Evolutionary conservation across 2,797 vertebrate genomes (phyloP), one percentile per base, ranked within the genome.

Genomic region (Melanotaenia nigrans): DNA sequence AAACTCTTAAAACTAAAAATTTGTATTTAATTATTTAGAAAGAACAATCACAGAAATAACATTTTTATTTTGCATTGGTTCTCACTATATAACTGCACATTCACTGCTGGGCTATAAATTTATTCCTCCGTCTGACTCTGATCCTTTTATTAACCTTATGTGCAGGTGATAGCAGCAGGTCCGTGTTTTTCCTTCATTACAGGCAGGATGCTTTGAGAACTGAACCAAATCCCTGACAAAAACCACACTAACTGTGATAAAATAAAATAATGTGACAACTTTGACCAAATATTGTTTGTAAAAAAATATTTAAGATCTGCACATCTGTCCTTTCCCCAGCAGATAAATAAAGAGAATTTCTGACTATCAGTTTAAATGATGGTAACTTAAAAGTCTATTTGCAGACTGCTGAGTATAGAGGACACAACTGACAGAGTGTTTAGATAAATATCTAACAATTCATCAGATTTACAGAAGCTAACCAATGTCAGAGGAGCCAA

Each of bases 191-290:
- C 30, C 40, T 62, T 32, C 20, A 54, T 40, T 65, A 54, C 45
- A 70, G 38, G 18, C 30, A 20, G 14, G 24, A n/a, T 55, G 35
- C 38, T 18, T 33, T 36, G 20, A 63, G 25, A 69, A 47, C 24
- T 59, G 24, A 64, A 24, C 33, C 54, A 62, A 65, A 16, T 45
- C 35, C 49, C n/a, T 57, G 63, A 53, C n/a, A 36, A 42, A 25
- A 55, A 3, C 14, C 25, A 30, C 24, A 61, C 8, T 33, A 53
- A 65, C 68, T 53, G 30, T 62, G 60, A 68, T 63, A 12, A 71
- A 74, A 79, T 25, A 33, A 33, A 33, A 42, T 42, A 57, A n/a
- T 54, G 51, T 40, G 51, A 77, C 47, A 71, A 57, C 10, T 12
- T 32, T 63, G 54, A 61, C 56, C 68, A 11, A 70, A 47, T 58